A percentile compares a stretch with the other conserved stretches of the same genome.
Evolutionary conservation across 2,113 vertebrate species (phyloP).

Genomic region (Nesogale talazaci): DNA sequence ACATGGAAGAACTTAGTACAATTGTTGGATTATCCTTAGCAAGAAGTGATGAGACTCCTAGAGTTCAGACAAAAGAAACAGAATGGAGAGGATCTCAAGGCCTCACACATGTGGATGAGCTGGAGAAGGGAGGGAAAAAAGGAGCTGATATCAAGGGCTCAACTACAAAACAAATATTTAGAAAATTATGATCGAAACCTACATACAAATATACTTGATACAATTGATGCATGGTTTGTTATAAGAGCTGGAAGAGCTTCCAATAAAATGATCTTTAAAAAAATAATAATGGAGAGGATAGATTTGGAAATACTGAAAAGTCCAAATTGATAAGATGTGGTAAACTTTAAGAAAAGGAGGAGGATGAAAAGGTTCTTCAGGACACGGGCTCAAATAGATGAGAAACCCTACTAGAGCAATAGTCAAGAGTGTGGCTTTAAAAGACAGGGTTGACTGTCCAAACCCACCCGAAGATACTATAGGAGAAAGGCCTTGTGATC

Average conservation of each 20-base stretch:
- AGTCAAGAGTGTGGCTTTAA: background rate
- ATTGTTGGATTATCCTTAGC: background rate
- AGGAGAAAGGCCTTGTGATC: background rate
- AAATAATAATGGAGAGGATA: too few species aligned
- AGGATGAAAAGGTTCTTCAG: background rate
- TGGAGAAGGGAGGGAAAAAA: too few species aligned
- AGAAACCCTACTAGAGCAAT: background rate
- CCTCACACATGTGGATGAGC: too few species aligned
- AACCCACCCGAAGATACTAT: background rate
- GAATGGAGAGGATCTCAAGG: background rate
- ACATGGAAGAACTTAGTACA: background rate
- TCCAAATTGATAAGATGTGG: background rate
- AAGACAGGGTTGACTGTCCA: background rate
- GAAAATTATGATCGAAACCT: too few species aligned
- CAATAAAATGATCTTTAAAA: too few species aligned
- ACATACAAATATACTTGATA: too few species aligned
- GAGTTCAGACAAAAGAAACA: background rate
- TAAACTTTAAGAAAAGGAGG: background rate
- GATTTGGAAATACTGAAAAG: background rate
- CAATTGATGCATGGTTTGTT: too few species aligned
- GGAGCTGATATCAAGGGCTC: too few species aligned
- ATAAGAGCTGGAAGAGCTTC: too few species aligned
- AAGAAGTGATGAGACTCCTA: background rate
- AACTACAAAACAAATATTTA: too few species aligned
- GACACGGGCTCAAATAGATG: background rate